Percentiles rank a stretch among this genome's conserved stretches.
Evolutionary conservation across 2,888 invertebrate species (phyloP).

Genomic region (Pristionchus entomophagus): DNA sequence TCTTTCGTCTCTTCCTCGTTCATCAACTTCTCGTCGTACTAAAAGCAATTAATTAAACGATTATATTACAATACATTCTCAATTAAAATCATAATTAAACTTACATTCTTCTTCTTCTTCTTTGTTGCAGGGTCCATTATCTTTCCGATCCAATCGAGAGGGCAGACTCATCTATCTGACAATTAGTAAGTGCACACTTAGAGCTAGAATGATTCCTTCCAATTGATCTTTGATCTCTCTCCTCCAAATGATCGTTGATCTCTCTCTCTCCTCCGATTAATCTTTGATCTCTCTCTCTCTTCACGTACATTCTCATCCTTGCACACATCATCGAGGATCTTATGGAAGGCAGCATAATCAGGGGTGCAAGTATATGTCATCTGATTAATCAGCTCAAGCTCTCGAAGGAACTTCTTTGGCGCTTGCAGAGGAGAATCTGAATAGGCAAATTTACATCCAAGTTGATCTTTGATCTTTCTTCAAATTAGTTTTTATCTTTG

Average conservation of each 20-base stretch:
- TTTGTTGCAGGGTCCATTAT: neutral
- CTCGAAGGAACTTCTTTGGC: constrained; percentile 9
- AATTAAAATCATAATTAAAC: too few relatives aligned
- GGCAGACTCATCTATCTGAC: neutral
- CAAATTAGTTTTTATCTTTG: too few relatives aligned
- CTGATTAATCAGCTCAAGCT: neutral
- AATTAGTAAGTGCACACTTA: too few relatives aligned
- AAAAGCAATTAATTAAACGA: too few relatives aligned
- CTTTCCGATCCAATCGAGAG: constrained; percentile 25
- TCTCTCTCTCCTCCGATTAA: too few relatives aligned
- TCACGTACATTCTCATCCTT: neutral
- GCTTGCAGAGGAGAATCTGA: too few relatives aligned
- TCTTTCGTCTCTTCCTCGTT: neutral
- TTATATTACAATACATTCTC: neutral
- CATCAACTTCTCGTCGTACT: neutral
- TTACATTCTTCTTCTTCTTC: neutral
- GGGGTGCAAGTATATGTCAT: neutral
- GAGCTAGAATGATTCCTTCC: too few relatives aligned
- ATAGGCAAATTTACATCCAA: too few relatives aligned
- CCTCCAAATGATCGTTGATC: too few relatives aligned
- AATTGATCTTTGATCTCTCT: too few relatives aligned
- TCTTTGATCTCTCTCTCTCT: too few relatives aligned
- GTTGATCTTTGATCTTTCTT: too few relatives aligned
- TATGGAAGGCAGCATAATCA: neutral
- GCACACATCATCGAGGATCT: constrained; percentile 1